These are phyloP conservation scores for Serripes groenlandicus DNA, from an alignment of 2,888 invertebrate genomes.

Conservation along the genomic window DNA sequence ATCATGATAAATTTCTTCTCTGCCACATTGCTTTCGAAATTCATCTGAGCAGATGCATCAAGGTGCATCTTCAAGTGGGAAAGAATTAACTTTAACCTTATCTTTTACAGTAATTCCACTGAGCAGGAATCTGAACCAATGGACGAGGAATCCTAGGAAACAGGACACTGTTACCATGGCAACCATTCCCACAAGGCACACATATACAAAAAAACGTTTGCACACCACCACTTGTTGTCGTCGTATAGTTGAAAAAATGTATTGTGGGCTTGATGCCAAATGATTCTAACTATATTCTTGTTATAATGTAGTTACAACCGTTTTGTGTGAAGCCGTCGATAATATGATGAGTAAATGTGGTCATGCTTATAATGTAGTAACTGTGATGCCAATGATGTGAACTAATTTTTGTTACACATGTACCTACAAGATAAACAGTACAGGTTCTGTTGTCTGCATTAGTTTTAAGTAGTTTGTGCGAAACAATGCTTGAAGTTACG, in stretches of 20 bases:
- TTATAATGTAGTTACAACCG: too few species aligned
- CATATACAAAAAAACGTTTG: constrained; percentile 24
- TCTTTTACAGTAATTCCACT: constrained; percentile 72
- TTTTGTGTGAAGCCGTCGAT: too few species aligned
- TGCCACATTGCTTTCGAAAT: neutral
- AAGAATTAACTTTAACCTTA: neutral
- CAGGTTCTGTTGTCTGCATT: neutral
- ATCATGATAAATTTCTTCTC: neutral
- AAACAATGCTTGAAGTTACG: too few species aligned
- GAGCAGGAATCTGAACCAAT: constrained; percentile 83
- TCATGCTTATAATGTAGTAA: neutral
- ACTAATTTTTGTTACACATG: too few species aligned
- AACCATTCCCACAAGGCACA: constrained; percentile 50
- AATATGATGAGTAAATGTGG: too few species aligned
- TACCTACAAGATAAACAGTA: too few species aligned
- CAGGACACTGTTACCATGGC: constrained; percentile 34
- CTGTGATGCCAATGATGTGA: neutral
- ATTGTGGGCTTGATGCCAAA: too few species aligned
- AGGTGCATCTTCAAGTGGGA: too few species aligned
- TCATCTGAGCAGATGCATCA: too few species aligned
- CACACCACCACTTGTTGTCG: constrained; percentile 44
- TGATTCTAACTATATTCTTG: too few species aligned
- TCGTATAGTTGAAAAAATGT: neutral
- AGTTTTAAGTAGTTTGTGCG: neutral
- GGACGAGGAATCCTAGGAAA: constrained; percentile 78